phyloP scores from a whole-genome alignment of 2,888 invertebrate genomes.

The Drosophila lutescens region DNA sequence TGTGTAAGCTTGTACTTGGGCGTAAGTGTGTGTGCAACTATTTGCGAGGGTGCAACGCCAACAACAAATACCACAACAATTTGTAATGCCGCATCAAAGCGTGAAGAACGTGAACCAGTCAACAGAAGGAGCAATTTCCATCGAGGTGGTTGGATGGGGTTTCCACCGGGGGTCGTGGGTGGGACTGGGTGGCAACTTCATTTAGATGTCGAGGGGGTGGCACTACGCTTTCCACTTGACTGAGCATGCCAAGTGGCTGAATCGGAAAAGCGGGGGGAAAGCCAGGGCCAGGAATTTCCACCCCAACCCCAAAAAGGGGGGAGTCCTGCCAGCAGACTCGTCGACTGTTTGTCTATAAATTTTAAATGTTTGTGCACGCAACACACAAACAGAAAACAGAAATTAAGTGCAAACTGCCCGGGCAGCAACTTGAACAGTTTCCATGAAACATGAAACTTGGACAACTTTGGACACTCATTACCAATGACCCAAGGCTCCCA shows the following conservation, averaged over 20 bases:
- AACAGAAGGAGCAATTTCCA: slow-evolving; percentile 60
- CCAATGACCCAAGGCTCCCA: slow-evolving; percentile 41
- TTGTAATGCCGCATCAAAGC: slow-evolving; percentile 81
- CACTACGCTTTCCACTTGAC: slow-evolving; percentile 72
- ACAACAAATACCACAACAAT: slow-evolving; percentile 79
- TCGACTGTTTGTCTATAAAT: slow-evolving; percentile 73
- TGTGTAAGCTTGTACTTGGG: neutral
- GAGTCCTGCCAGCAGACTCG: neutral
- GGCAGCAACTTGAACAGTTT: slow-evolving; percentile 39
- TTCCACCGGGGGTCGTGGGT: neutral
- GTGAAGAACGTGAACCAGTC: slow-evolving; percentile 74
- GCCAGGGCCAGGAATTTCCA: neutral
- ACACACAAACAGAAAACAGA: slow-evolving; percentile 76
- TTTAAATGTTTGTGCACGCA: slow-evolving; percentile 77
- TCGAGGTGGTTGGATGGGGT: slow-evolving; percentile 1
- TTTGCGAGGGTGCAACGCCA: slow-evolving; percentile 60
- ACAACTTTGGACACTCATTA: slow-evolving; percentile 48
- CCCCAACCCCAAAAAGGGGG: neutral
- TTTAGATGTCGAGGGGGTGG: slow-evolving; percentile 40
- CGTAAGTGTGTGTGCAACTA: slow-evolving; percentile 44
- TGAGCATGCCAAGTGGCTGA: slow-evolving; percentile 75
- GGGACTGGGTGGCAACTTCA: slow-evolving; percentile 56
- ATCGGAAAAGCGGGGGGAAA: slow-evolving; percentile 22
- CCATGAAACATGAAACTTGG: slow-evolving; percentile 6
- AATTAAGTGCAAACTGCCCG: slow-evolving; percentile 67